phyloP scores from a whole-genome alignment of 2,888 invertebrate genomes.

The Drosophila vallismaia region DNA sequence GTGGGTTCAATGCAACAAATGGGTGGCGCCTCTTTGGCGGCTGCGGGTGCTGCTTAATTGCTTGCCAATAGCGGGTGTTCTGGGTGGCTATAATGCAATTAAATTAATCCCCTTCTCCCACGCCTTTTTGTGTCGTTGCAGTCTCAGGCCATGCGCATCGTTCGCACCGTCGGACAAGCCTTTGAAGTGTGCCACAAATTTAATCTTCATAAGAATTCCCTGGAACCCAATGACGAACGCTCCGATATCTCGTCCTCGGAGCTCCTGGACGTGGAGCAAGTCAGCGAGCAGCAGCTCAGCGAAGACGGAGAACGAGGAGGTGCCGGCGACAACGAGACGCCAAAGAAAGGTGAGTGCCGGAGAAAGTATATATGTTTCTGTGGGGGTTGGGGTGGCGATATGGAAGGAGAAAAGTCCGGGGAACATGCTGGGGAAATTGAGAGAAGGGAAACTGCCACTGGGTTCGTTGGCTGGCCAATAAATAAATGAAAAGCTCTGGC shows the following conservation, averaged over 20 bases:
- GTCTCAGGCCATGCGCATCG: slow-evolving; percentile 99
- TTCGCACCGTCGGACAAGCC: slow-evolving; percentile 99
- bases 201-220: slow-evolving; percentile 87
- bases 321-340: slow-evolving; percentile 79
- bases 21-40: slow-evolving; percentile 13
- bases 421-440: neutral
- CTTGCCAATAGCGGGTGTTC: neutral
- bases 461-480: slow-evolving; percentile 54
- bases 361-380: neutral
- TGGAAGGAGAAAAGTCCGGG: neutral
- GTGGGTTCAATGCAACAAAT: slow-evolving; percentile 42
- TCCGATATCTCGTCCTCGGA: slow-evolving; percentile 84
- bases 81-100: slow-evolving; percentile 18
- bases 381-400: neutral
- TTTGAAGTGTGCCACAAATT: slow-evolving; percentile 99
- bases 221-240: slow-evolving; percentile 84
- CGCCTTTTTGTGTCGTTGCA: slow-evolving; percentile 84
- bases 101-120: slow-evolving; percentile 46
- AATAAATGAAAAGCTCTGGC: slow-evolving; percentile 68
- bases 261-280: slow-evolving; percentile 82
- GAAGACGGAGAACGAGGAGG: slow-evolving; percentile 84
- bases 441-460: neutral
- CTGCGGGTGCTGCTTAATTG: slow-evolving; percentile 29
- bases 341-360: slow-evolving; percentile 85
- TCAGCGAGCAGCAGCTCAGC: slow-evolving; percentile 83